phyloP scores from a whole-genome alignment of 2,797 vertebrate species.

The Acrossocheilus wenchowensis region DNA sequence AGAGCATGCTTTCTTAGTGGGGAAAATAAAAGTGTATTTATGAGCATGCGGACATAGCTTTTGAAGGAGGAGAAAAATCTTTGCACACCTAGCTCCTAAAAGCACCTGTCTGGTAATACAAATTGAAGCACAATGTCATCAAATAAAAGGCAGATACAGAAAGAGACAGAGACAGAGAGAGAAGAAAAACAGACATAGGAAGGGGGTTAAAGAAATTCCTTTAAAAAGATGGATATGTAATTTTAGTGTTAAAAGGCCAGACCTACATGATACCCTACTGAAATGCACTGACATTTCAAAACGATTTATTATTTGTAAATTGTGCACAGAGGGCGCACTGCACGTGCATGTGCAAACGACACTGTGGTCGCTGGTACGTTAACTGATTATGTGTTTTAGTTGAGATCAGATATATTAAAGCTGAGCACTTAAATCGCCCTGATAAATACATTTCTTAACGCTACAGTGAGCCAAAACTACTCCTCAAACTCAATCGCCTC shows the following conservation, averaged over 20 bases:
- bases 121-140: slow-evolving; percentile 54
- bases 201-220: background rate
- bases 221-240: background rate
- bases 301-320: background rate
- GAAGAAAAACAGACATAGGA: background rate
- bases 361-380: background rate
- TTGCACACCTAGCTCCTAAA: slow-evolving; percentile 49
- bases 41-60: slow-evolving; percentile 51
- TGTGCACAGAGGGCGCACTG: background rate
- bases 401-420: slow-evolving; percentile 11
- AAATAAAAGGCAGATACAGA: background rate
- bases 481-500: slow-evolving; percentile 71
- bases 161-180: background rate
- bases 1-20: slow-evolving; percentile 65
- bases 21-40: slow-evolving; percentile 65
- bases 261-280: background rate
- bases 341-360: background rate
- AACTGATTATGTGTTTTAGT: background rate
- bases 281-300: background rate
- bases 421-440: background rate
- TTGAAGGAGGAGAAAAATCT: slow-evolving; percentile 60
- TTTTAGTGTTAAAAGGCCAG: background rate
- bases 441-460: slow-evolving; percentile 51
- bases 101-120: slow-evolving; percentile 53
- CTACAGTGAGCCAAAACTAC: slow-evolving; percentile 62